A percentile compares a stretch with the other conserved stretches of the same genome.
phyloP scores from a whole-genome alignment of 1,140 invertebrate species.

The Chymomyza costata region DNA sequence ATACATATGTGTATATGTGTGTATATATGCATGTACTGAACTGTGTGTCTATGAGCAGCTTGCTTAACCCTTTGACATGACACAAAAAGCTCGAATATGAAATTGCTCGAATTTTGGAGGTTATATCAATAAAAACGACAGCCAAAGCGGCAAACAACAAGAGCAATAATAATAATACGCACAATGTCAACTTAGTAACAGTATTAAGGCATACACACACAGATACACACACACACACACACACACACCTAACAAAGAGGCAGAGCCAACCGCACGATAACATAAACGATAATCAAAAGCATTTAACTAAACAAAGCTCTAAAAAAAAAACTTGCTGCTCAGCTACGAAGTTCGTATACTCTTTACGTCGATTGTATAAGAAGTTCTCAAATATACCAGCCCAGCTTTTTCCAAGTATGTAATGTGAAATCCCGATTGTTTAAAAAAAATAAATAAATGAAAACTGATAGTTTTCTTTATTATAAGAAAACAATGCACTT shows the following conservation, averaged over 20 bases:
- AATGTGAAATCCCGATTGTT: too few species aligned
- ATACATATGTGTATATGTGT: background rate
- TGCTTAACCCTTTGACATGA: conserved; percentile 19
- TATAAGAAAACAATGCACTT: too few species aligned
- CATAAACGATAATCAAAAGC: conserved; percentile 45
- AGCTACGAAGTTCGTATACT: too few species aligned
- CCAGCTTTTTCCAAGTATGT: too few species aligned
- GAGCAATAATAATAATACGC: conserved; percentile 1
- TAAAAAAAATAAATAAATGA: too few species aligned
- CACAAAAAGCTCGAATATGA: conserved; percentile 12
- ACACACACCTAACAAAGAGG: conserved; percentile 39
- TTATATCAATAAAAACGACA: conserved; percentile 47
- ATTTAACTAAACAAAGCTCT: conserved; percentile 36
- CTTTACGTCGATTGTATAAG: too few species aligned
- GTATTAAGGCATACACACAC: too few species aligned
- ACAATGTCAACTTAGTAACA: conserved; percentile 12
- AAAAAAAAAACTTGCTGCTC: too few species aligned
- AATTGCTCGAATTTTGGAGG: conserved; percentile 45
- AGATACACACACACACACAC: too few species aligned
- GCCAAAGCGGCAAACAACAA: too few species aligned
- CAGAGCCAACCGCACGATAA: conserved; percentile 9
- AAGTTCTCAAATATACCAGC: too few species aligned
- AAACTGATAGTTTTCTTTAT: too few species aligned
- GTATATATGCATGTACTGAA: background rate
- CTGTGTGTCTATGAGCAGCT: conserved; percentile 10